Percentiles rank a stretch among this genome's conserved stretches.
Conservation (phyloP, 2,888 invertebrate genomes). For the Hypolimnas misippus region DNA sequence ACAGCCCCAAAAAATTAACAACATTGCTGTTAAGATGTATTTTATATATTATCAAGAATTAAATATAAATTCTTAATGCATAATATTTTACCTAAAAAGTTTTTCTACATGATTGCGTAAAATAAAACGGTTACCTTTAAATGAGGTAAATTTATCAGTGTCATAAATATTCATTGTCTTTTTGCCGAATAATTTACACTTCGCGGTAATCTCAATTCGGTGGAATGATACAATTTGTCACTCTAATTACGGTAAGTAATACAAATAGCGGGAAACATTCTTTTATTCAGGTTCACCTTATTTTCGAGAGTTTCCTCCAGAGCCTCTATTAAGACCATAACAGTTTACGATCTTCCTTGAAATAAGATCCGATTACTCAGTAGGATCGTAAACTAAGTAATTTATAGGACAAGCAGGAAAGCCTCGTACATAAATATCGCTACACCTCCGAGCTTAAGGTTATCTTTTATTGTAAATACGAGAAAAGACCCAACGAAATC, state of each 20-base stretch:
- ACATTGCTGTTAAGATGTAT: too few relatives aligned
- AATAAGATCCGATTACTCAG: constrained; percentile 71
- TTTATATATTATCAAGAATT: too few relatives aligned
- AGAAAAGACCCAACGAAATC: constrained; percentile 36
- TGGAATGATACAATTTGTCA: constrained; percentile 31
- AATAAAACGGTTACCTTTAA: too few relatives aligned
- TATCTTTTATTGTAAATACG: constrained; percentile 61
- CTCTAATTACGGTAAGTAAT: constrained; percentile 21
- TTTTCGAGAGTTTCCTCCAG: constrained; percentile 33
- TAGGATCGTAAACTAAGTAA: constrained; percentile 75
- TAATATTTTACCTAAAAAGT: too few relatives aligned
- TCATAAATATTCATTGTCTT: constrained; percentile 14
- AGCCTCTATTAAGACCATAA: constrained; percentile 60
- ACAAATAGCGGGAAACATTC: constrained; percentile 18
- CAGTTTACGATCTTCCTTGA: constrained; percentile 62
- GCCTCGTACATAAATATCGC: constrained; percentile 58
- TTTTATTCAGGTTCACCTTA: constrained; percentile 17
- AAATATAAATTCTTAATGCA: too few relatives aligned
- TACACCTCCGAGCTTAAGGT: constrained; percentile 56
- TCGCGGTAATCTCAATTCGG: constrained; percentile 20
- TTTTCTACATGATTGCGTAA: too few relatives aligned
- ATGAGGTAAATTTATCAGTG: neutral
- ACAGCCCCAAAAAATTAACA: too few relatives aligned
- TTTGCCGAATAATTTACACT: constrained; percentile 19
- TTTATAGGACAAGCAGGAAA: constrained; percentile 56